phyloP scores from a whole-genome alignment of 2,797 vertebrate species.

The Sebastes steindachneri region DNA sequence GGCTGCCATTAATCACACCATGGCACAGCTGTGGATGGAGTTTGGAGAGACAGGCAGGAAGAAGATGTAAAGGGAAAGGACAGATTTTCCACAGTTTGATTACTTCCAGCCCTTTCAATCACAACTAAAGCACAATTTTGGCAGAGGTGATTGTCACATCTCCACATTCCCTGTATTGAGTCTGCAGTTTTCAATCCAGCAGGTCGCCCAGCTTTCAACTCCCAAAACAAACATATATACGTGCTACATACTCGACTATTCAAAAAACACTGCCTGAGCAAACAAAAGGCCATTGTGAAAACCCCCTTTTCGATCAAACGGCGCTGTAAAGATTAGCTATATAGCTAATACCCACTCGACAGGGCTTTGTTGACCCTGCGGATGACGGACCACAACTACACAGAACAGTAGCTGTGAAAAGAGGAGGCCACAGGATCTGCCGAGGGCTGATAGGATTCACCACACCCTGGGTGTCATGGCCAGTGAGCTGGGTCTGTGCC shows the following conservation, averaged over 20 bases:
- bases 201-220: background rate
- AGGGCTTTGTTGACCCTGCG: constrained; percentile 50
- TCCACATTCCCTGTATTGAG: background rate
- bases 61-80: constrained; percentile 8
- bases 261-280: constrained; percentile 20
- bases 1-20: constrained; percentile 78
- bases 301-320: constrained; percentile 30
- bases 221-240: constrained; percentile 23
- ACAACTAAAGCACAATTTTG: constrained; percentile 26
- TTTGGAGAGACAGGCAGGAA: constrained; percentile 21
- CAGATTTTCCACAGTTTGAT: constrained; percentile 24
- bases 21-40: constrained; percentile 53
- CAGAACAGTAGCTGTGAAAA: constrained; percentile 28
- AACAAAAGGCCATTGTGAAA: constrained; percentile 45
- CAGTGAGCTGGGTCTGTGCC: constrained; percentile 65
- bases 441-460: constrained; percentile 67
- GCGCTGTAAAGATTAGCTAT: constrained; percentile 22
- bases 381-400: constrained; percentile 37
- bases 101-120: constrained; percentile 38
- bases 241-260: constrained; percentile 1
- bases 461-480: constrained; percentile 66
- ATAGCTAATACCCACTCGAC: constrained; percentile 16
- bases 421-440: constrained; percentile 53
- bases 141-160: constrained; percentile 28
- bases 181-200: constrained; percentile 11